Evolutionary conservation across 2,888 invertebrate species (phyloP).

Genomic region (Phortica okadai): DNA sequence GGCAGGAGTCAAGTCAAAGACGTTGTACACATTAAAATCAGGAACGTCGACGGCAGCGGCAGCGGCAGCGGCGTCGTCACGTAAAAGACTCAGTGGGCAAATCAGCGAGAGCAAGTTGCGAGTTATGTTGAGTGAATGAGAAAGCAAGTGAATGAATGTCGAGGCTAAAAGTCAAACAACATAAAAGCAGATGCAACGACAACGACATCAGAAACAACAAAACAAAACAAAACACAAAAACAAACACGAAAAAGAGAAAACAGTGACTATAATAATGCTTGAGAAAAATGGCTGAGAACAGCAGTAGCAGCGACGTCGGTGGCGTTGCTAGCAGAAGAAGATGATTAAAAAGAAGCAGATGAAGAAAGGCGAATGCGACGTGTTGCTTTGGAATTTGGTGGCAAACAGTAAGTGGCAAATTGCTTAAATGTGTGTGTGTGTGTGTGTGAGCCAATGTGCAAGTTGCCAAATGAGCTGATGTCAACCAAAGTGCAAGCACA

Average conservation of each 20-base stretch:
- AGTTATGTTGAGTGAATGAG: neutral
- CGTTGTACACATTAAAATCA: neutral
- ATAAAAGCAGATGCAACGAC: neutral
- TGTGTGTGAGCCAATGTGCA: neutral
- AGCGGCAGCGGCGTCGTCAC: neutral
- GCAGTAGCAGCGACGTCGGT: neutral
- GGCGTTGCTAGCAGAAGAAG: too few relatives aligned
- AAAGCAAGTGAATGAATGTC: neutral
- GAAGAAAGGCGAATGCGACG: neutral
- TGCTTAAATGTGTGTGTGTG: neutral
- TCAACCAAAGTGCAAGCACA: neutral
- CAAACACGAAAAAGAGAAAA: too few relatives aligned
- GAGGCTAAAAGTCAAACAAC: slow-evolving; percentile 1
- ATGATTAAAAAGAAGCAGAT: neutral
- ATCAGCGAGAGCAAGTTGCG: neutral
- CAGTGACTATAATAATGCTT: neutral
- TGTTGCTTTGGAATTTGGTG: neutral
- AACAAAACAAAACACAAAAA: too few relatives aligned
- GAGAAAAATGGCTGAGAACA: neutral
- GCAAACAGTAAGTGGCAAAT: neutral
- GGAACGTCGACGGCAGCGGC: neutral
- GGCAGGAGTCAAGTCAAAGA: slow-evolving; percentile 17
- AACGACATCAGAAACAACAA: too few relatives aligned
- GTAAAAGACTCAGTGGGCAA: neutral
- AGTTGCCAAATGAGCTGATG: neutral